Evolutionary conservation across 2,888 invertebrate genomes (phyloP), one percentile per base, ranked within the genome.

Genomic region (Nymphalis c-album): DNA sequence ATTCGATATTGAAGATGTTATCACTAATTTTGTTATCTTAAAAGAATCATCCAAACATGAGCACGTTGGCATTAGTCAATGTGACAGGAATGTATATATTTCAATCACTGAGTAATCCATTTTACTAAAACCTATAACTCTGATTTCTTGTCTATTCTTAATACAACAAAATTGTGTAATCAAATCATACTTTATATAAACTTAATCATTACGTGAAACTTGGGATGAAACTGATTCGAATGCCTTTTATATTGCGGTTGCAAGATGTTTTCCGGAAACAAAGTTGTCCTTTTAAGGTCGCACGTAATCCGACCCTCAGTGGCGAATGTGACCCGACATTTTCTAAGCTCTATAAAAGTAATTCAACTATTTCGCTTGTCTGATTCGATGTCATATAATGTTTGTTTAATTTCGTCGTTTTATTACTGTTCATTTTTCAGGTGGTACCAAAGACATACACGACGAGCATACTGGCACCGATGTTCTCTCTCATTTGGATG

Each of bases 401-500:
- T 55, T n/a, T 16, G 26, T 1, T 53, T 10, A 4, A 40, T 40
- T 40, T 40, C 13, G 3, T 40, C 40, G 13, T 40, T 13, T 13
- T 40, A 40, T 40, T 3, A 2, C 13, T 64, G 35, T 22, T 57
- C 17, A 45, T 20, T 35, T 85, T 87, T 4, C 86, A 93, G 93
- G 92, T 93, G 77, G 90, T 93, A 60, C 93, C 93, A 0, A 92
- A 88, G 72, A 81, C 85, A 45, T 93, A 93, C 79, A 93, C 93
- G 67, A 93, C 92, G 3, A 90, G 85, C 73, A 91, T 93, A 76
- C 87, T 96, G 73, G 94, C 95, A 57, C 96, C 96, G 0, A 94
- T 95, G 84, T 96, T 96, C 81, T 92, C 94, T 0, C 87, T 95
- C 51, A 94, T 96, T 71, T 96, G 96, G 96, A 83, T 95, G 76